Evolutionary conservation across 2,888 invertebrate species (phyloP).

Genomic region (Nemotelus nigrinus): DNA sequence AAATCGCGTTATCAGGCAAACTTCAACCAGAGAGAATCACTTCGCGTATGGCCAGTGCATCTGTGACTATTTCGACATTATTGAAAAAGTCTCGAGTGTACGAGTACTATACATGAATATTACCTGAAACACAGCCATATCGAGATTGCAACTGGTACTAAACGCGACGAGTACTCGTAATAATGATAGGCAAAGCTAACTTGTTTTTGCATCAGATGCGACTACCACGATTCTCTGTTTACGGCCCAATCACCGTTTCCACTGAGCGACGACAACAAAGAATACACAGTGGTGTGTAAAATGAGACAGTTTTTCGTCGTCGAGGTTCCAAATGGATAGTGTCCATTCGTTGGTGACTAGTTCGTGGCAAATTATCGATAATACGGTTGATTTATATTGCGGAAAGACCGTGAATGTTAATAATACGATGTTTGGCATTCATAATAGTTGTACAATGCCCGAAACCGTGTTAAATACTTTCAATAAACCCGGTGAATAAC

Average conservation of each 20-base stretch:
- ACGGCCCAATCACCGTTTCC: not conserved
- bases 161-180: conserved; percentile 13
- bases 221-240: conserved; percentile 20
- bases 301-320: not conserved
- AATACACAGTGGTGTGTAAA: conserved; percentile 19
- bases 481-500: too few relatives aligned
- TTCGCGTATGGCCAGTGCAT: too few relatives aligned
- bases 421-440: too few relatives aligned
- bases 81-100: too few relatives aligned
- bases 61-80: too few relatives aligned
- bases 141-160: conserved; percentile 10
- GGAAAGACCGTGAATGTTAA: too few relatives aligned
- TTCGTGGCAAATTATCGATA: conserved; percentile 8
- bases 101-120: too few relatives aligned
- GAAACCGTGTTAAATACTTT: too few relatives aligned
- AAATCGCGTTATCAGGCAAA: conserved; percentile 33
- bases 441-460: too few relatives aligned
- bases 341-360: conserved; percentile 11
- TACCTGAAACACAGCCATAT: not conserved
- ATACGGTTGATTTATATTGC: not conserved
- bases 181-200: conserved; percentile 37
- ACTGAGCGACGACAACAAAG: not conserved
- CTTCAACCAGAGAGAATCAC: not conserved
- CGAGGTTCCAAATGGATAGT: not conserved
- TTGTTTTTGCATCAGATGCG: conserved; percentile 14